Conservation (phyloP, 1,140 invertebrate genomes). For the Hyles euphorbiae region DNA sequence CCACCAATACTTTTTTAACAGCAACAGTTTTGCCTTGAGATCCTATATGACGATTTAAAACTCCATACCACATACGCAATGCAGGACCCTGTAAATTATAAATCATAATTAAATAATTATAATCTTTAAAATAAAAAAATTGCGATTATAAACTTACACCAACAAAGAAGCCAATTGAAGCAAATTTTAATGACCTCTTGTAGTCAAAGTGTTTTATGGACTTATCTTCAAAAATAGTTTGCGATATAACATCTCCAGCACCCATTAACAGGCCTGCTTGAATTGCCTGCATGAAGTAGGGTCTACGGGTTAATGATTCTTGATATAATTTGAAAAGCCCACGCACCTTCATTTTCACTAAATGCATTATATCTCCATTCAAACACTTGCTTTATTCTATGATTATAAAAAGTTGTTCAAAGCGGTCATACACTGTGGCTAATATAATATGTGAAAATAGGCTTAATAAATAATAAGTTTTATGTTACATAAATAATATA, state of each 20-base stretch:
- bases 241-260: conserved; percentile 72
- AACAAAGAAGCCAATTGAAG: conserved; percentile 68
- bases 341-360: too few relatives aligned
- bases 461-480: too few relatives aligned
- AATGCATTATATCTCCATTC: too few relatives aligned
- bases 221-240: conserved; percentile 70
- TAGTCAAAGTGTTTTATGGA: conserved; percentile 42
- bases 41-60: conserved; percentile 79
- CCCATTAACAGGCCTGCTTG: conserved; percentile 74
- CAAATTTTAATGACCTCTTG: conserved; percentile 66
- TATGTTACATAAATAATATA: too few relatives aligned
- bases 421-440: too few relatives aligned
- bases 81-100: conserved; percentile 79
- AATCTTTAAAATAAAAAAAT: background rate
- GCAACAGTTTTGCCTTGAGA: conserved; percentile 74
- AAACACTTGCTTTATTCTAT: too few relatives aligned
- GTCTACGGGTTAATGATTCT: conserved; percentile 49
- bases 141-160: conserved; percentile 56
- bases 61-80: conserved; percentile 82
- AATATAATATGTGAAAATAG: too few relatives aligned
- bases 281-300: conserved; percentile 66
- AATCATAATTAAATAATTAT: background rate
- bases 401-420: too few relatives aligned
- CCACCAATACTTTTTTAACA: conserved; percentile 84
- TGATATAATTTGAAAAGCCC: conserved; percentile 58